Evolutionary conservation across 1,140 invertebrate genomes (phyloP).

Genomic region (fruit fly (Drosophila melanogaster)): Release_6_plus_ISO1_MT NT_033779.5:17352501-17353000

Average conservation of each 20-base stretch:
- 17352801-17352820: slow-evolving; percentile 14
- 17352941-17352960: slow-evolving; percentile 62
- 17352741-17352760: slow-evolving; percentile 72
- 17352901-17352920: slow-evolving; percentile 18
- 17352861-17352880: slow-evolving; percentile 56
- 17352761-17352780: slow-evolving; percentile 45
- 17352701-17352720: slow-evolving; percentile 62
- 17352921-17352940: slow-evolving; percentile 80
- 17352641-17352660: slow-evolving; percentile 8
- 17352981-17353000: slow-evolving; percentile 38
- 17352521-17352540: slow-evolving; percentile 13
- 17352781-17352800: slow-evolving; percentile 47
- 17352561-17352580: slow-evolving; percentile 7
- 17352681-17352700: slow-evolving; percentile 60
- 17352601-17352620: slow-evolving; percentile 33
- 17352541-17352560: not conserved
- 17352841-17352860: slow-evolving; percentile 78
- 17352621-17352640: slow-evolving; percentile 36
- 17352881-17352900: slow-evolving; percentile 53
- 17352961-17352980: not conserved
- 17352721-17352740: slow-evolving; percentile 83
- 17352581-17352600: slow-evolving; percentile 62
- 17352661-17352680: slow-evolving; percentile 60
- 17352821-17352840: slow-evolving; percentile 58
- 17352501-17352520: slow-evolving; percentile 46